A percentile compares a stretch with the other conserved stretches of the same genome.
Conservation (phyloP, 2,888 invertebrate species). For the Hoplodrina ambigua region DNA sequence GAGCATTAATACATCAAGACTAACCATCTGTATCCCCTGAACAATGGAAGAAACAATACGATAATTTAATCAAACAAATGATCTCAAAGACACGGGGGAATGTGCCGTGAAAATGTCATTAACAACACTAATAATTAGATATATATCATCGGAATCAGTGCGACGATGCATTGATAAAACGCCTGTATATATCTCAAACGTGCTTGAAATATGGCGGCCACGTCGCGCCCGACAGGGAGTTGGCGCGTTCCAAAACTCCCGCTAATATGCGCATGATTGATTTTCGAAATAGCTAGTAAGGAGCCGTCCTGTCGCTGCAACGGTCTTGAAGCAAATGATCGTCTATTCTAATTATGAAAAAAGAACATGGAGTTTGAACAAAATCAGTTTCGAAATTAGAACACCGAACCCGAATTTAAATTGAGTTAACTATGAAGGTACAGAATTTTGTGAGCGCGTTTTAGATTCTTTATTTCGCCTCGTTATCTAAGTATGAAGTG, state of each 20-base stretch:
- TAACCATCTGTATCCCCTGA: conserved; percentile 57
- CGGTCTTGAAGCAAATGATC: conserved; percentile 37
- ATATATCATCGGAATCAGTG: conserved; percentile 88
- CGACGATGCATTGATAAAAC: conserved; percentile 90
- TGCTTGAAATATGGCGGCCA: conserved; percentile 87
- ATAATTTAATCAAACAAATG: conserved; percentile 81
- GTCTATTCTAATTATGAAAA: conserved; percentile 50
- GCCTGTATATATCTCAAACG: conserved; percentile 86
- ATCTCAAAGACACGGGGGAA: conserved; percentile 81
- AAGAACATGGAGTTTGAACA: conserved; percentile 38
- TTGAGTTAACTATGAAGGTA: conserved; percentile 54
- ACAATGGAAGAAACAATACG: conserved; percentile 64
- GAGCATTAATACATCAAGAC: conserved; percentile 49
- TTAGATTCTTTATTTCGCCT: conserved; percentile 66
- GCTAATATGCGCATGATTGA: conserved; percentile 87
- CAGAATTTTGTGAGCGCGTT: conserved; percentile 50
- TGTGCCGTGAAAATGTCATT: conserved; percentile 88
- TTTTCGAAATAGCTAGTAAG: conserved; percentile 74
- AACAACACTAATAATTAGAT: conserved; percentile 88
- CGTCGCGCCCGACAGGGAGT: conserved; percentile 84
- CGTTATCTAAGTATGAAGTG: conserved; percentile 65
- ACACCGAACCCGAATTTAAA: conserved; percentile 59
- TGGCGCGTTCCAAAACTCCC: conserved; percentile 84
- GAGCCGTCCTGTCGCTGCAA: conserved; percentile 38
- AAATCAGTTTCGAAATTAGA: conserved; percentile 47